A percentile compares a stretch with the other conserved stretches of the same genome.
Evolutionary conservation across 2,888 invertebrate species (phyloP).

Genomic region (Drosophila testacea): DNA sequence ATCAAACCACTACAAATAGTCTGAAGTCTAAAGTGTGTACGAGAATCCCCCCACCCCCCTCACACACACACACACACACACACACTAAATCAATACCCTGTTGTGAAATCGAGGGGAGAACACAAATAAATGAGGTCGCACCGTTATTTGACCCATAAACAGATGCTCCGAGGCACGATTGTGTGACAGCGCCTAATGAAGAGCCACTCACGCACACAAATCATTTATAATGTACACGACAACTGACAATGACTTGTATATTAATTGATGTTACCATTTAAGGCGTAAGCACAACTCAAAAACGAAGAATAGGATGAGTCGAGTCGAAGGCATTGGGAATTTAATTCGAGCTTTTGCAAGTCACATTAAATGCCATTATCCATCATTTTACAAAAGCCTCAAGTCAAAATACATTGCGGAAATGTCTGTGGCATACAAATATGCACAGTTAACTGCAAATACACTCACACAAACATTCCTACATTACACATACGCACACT

Average conservation of each 20-base stretch:
- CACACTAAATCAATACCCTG: slow-evolving; percentile 62
- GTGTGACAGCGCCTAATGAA: slow-evolving; percentile 64
- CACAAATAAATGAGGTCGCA: slow-evolving; percentile 68
- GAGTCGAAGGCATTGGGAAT: slow-evolving; percentile 36
- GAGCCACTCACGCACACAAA: slow-evolving; percentile 67
- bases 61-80: background rate
- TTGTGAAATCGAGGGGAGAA: background rate
- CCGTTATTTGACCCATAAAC: slow-evolving; percentile 76
- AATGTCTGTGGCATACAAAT: slow-evolving; percentile 56
- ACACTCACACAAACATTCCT: background rate
- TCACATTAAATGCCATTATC: slow-evolving; percentile 75
- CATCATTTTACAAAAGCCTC: slow-evolving; percentile 67
- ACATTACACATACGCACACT: background rate
- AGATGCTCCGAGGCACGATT: slow-evolving; percentile 22
- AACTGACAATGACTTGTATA: slow-evolving; percentile 77
- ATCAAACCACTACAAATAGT: slow-evolving; percentile 69
- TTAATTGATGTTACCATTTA: slow-evolving; percentile 76
- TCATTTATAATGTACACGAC: slow-evolving; percentile 75
- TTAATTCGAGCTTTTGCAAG: slow-evolving; percentile 45
- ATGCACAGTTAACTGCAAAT: slow-evolving; percentile 7
- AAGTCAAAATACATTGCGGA: slow-evolving; percentile 74
- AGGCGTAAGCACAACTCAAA: slow-evolving; percentile 30
- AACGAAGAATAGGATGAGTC: background rate
- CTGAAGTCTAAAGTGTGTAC: slow-evolving; percentile 49
- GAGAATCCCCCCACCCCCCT: background rate